These are phyloP conservation scores for Tauraco erythrolophus DNA, from an alignment of 2,113 vertebrate species.

Conservation along the genomic window DNA sequence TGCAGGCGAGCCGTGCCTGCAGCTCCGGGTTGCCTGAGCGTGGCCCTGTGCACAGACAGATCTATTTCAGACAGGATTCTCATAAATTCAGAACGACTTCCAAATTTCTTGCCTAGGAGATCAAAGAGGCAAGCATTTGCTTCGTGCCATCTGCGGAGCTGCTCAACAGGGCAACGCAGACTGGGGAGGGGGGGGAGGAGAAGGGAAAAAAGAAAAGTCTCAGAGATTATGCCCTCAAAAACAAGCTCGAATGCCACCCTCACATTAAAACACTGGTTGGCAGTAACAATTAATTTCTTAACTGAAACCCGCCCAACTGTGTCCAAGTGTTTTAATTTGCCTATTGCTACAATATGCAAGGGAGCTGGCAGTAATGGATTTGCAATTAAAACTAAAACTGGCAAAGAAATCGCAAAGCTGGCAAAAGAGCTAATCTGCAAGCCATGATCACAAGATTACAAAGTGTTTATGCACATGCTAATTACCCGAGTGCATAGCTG, in stretches of 20 bases:
- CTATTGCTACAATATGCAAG: conserved; percentile 70
- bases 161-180: conserved; percentile 43
- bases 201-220: conserved; percentile 41
- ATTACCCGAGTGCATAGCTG: conserved; percentile 51
- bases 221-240: conserved; percentile 53
- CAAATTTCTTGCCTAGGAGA: conserved; percentile 69
- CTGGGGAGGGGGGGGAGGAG: conserved; percentile 13
- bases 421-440: conserved; percentile 72
- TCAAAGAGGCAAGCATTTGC: conserved; percentile 61
- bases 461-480: conserved; percentile 73
- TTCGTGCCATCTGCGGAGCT: conserved; percentile 57
- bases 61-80: conserved; percentile 61
- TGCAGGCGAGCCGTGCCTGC: conserved; percentile 39
- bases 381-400: conserved; percentile 76
- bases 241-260: conserved; percentile 61
- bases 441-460: conserved; percentile 73
- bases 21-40: background rate
- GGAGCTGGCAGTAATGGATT: conserved; percentile 71
- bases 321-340: conserved; percentile 73
- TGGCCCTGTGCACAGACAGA: conserved; percentile 36
- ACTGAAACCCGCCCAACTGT: conserved; percentile 70
- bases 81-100: conserved; percentile 67
- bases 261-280: conserved; percentile 61
- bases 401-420: conserved; percentile 72
- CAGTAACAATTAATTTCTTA: conserved; percentile 71